Percentiles rank a stretch among this genome's conserved stretches.
phyloP scores from a whole-genome alignment of 2,113 vertebrate genomes.

The Rhynchomys soricoides region DNA sequence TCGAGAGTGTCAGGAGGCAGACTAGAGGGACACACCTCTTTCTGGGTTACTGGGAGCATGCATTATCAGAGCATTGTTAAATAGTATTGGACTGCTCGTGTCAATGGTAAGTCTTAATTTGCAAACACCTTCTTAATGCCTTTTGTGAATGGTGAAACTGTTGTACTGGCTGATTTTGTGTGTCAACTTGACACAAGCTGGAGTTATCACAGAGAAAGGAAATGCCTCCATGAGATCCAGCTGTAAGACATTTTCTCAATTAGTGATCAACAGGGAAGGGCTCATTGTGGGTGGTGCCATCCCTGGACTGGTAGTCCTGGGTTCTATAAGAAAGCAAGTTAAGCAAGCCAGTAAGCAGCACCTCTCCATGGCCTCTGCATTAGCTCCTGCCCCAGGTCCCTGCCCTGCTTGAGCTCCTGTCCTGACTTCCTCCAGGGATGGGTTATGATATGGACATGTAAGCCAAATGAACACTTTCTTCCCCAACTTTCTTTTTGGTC shows the following conservation, averaged over 20 bases:
- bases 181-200: background rate
- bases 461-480: background rate
- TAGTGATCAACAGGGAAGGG: background rate
- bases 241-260: background rate
- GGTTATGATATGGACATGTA: background rate
- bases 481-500: background rate
- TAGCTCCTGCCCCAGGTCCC: background rate
- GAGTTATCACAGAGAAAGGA: background rate
- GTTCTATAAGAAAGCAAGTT: background rate
- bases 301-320: background rate
- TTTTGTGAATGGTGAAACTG: background rate
- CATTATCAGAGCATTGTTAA: background rate
- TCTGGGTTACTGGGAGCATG: background rate
- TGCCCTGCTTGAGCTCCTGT: background rate
- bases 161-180: background rate
- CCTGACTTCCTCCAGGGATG: background rate
- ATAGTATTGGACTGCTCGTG: background rate
- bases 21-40: background rate
- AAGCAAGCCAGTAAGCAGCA: background rate
- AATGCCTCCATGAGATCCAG: background rate
- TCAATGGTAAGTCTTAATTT: background rate
- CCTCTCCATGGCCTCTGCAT: background rate
- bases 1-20: background rate
- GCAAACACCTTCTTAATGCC: background rate
- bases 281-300: background rate